phyloP scores from a whole-genome alignment of 92 coral and sea anemone species.

The Blastomussa wellsi region DNA sequence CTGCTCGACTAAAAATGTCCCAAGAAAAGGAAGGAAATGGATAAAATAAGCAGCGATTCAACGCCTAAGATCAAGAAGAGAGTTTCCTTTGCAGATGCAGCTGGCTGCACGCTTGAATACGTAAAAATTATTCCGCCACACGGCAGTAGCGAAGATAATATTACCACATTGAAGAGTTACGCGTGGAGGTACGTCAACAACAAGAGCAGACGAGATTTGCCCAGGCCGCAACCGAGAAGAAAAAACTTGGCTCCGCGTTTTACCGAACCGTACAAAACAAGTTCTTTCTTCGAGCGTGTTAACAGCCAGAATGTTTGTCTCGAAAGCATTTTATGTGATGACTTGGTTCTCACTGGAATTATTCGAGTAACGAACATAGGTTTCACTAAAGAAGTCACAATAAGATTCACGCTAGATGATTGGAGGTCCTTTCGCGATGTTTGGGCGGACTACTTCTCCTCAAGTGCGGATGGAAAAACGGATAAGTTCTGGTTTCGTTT shows the following conservation, averaged over 20 bases:
- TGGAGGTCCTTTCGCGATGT: slow-evolving; percentile 72
- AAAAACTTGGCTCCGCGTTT: slow-evolving; percentile 14
- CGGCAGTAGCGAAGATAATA: slow-evolving; percentile 55
- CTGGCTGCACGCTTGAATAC: slow-evolving; percentile 76
- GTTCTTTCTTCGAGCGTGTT: slow-evolving; percentile 36
- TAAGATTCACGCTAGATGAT: slow-evolving; percentile 65
- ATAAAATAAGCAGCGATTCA: background rate
- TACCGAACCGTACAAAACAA: slow-evolving; percentile 14
- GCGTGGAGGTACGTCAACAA: background rate
- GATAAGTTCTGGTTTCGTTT: slow-evolving; percentile 81
- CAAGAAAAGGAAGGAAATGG: background rate
- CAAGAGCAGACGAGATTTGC: background rate
- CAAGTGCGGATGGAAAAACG: slow-evolving; percentile 59
- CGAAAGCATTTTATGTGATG: slow-evolving; percentile 56
- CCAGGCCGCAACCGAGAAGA: background rate
- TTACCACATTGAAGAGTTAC: background rate
- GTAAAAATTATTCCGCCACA: slow-evolving; percentile 78
- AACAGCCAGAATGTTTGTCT: slow-evolving; percentile 60
- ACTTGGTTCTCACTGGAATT: slow-evolving; percentile 53
- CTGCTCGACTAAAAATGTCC: background rate
- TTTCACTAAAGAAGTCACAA: slow-evolving; percentile 65
- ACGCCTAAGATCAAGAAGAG: slow-evolving; percentile 55
- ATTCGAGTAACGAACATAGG: slow-evolving; percentile 73
- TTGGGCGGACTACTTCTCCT: slow-evolving; percentile 69
- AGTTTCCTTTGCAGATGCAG: slow-evolving; percentile 87